Percentiles rank a stretch among this genome's conserved stretches.
Evolutionary conservation across 2,797 vertebrate genomes (phyloP).

Genomic region (Huso huso): DNA sequence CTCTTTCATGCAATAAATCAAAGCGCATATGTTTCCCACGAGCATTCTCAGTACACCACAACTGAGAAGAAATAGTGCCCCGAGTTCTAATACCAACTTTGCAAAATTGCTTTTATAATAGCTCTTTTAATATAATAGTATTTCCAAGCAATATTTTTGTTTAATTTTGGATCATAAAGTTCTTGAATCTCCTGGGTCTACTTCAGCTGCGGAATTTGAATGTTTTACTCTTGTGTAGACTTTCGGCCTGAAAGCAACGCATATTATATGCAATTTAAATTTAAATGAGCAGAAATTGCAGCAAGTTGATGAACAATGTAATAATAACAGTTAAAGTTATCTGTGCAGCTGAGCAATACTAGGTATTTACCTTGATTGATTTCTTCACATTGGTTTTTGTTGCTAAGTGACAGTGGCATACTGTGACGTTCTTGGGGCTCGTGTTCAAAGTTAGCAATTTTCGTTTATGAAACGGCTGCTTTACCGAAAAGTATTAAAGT

Average conservation of each 20-base stretch:
- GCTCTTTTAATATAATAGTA: constrained; percentile 66
- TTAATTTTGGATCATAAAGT: constrained; percentile 74
- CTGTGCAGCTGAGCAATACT: neutral
- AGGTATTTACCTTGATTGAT: too few relatives aligned
- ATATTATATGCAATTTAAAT: constrained; percentile 53
- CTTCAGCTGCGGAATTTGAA: constrained; percentile 73
- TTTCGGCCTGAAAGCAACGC: constrained; percentile 70
- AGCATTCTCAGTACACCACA: constrained; percentile 39
- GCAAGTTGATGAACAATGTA: constrained; percentile 56
- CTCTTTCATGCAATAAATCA: constrained; percentile 64
- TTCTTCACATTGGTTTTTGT: too few relatives aligned
- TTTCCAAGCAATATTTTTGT: constrained; percentile 69
- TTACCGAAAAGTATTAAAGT: too few relatives aligned
- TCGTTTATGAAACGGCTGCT: too few relatives aligned
- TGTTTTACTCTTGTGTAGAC: constrained; percentile 67
- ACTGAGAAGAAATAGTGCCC: constrained; percentile 57
- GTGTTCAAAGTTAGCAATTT: too few relatives aligned
- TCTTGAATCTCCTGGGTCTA: constrained; percentile 73
- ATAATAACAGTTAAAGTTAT: constrained; percentile 54
- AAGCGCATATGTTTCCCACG: constrained; percentile 38
- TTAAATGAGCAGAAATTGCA: constrained; percentile 60
- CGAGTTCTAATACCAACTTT: constrained; percentile 68
- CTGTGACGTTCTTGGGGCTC: too few relatives aligned
- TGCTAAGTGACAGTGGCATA: too few relatives aligned
- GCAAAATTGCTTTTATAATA: constrained; percentile 73